Evolutionary conservation across 1,140 invertebrate genomes (phyloP).

Genomic region (Tetragnatha versicolor): DNA sequence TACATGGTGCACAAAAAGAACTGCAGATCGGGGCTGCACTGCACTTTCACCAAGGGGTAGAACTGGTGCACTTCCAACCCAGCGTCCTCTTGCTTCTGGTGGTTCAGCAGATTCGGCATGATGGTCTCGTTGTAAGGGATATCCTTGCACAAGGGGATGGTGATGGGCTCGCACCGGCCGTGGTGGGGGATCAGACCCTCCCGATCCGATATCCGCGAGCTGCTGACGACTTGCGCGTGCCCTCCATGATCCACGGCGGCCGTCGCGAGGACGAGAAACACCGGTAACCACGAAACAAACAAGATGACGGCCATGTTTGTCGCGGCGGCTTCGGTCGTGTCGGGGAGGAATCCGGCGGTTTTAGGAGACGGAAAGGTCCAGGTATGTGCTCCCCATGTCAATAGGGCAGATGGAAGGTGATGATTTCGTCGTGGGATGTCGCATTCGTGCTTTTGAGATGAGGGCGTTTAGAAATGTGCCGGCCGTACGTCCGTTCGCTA

Average conservation of each 20-base stretch:
- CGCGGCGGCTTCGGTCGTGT: neutral
- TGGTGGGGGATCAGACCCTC: constrained; percentile 55
- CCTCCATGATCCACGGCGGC: constrained; percentile 44
- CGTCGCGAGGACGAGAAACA: constrained; percentile 35
- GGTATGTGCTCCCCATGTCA: too few relatives aligned
- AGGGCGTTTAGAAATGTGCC: too few relatives aligned
- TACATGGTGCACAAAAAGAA: constrained; percentile 97
- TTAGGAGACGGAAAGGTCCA: too few relatives aligned
- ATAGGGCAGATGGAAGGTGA: too few relatives aligned
- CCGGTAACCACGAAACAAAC: constrained; percentile 50
- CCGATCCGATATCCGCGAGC: constrained; percentile 49
- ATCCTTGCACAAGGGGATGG: constrained; percentile 88
- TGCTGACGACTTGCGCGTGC: constrained; percentile 36
- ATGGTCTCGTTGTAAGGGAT: constrained; percentile 95
- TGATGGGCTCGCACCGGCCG: constrained; percentile 72
- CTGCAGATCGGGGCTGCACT: constrained; percentile 91
- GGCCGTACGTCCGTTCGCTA: too few relatives aligned
- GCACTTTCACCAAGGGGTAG: constrained; percentile 93
- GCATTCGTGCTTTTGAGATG: too few relatives aligned
- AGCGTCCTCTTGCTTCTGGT: constrained; percentile 94
- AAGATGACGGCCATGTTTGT: constrained; percentile 51
- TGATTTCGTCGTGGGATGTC: too few relatives aligned
- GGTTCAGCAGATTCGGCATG: constrained; percentile 92
- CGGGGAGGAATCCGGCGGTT: too few relatives aligned
- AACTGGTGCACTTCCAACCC: constrained; percentile 92